Evolutionary conservation across 35 echinoderm and acorn worm species (phyloP), one percentile per base, ranked within the genome.

Genomic region (Heliocidaris tuberculata): DNA sequence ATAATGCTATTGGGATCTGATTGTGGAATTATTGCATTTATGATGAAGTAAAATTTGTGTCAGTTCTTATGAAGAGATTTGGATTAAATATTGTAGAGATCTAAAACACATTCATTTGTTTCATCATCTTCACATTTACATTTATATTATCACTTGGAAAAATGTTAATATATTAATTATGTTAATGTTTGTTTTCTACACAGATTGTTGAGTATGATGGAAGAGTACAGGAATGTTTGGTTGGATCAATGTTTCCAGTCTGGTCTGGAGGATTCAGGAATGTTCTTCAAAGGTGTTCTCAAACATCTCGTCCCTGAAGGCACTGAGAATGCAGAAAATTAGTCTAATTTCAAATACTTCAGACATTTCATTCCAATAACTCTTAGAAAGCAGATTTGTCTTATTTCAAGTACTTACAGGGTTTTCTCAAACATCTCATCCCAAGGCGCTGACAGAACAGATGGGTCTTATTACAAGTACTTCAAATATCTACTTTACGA

Each of bases 121-220:
- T 56, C 11, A 15, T 56, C 35, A 15, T 56, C 52, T 13, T 56
- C 6, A 13, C 1, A 13, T 13, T 9, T 2, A 56, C 10, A 11
- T 15, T 56, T 56, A 56, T 56, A 56, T 9, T 56, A 56, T 56
- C 11, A 56, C 52, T 12, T 56, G 52, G 52, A 56, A 10, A 10
- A 2, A 11, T 56, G 52, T 56, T 13, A 0, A 52, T 52, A 0
- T 52, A 52, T 8, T 52, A 2, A 56, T 13, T 56, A 12, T 56
- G 52, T 56, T 10, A 89, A 16, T 89, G 2, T 32, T 15, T 42
- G 7, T 89, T 93, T 93, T 49, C 16, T 59, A 13, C 11, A 13
- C 91, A 93, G 91, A 59, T 48, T 93, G 21, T n/a, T 93, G 91
- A 93, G 91, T 11, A 93, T 93, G 91, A 93, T 93, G 91, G 91